Percentiles rank a stretch among this genome's conserved stretches.
These are phyloP conservation scores for Pangasius krempfi DNA, from an alignment of 2,797 vertebrate species.

Conservation along the genomic window DNA sequence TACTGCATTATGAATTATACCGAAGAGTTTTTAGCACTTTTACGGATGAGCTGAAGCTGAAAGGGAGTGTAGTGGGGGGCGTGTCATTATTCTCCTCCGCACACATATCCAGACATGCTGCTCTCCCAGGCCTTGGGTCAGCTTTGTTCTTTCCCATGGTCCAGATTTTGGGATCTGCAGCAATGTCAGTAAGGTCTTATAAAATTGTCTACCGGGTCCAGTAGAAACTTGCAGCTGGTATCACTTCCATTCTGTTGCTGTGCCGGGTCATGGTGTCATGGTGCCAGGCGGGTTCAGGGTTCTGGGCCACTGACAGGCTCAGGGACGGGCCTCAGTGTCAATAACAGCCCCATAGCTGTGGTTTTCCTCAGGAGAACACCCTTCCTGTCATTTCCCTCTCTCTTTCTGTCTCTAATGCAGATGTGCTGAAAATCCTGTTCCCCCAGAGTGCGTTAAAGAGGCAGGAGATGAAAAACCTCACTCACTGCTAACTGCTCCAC, in stretches of 20 bases:
- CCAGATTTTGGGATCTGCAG: slow-evolving; percentile 43
- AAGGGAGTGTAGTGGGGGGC: not conserved
- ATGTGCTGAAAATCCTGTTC: slow-evolving; percentile 67
- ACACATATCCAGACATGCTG: slow-evolving; percentile 27
- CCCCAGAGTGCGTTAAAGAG: slow-evolving; percentile 59
- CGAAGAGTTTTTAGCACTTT: not conserved
- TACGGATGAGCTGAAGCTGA: not conserved
- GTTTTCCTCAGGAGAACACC: slow-evolving; percentile 43
- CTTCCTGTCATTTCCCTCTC: slow-evolving; percentile 10
- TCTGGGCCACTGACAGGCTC: slow-evolving; percentile 49
- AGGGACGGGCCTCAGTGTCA: slow-evolving; percentile 26
- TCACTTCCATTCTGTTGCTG: slow-evolving; percentile 43
- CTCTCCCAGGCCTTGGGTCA: slow-evolving; percentile 55
- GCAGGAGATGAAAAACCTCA: slow-evolving; percentile 54
- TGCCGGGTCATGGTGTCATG: slow-evolving; percentile 18
- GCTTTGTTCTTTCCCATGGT: slow-evolving; percentile 52
- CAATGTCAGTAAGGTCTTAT: slow-evolving; percentile 53
- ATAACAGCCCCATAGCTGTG: slow-evolving; percentile 44
- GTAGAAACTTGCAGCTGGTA: slow-evolving; percentile 59
- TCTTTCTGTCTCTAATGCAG: slow-evolving; percentile 61
- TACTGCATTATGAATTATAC: not conserved
- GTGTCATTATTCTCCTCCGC: not conserved
- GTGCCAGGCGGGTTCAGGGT: slow-evolving; percentile 41
- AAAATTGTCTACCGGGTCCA: slow-evolving; percentile 56
- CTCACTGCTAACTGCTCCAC: slow-evolving; percentile 57